Evolutionary conservation across 2,113 vertebrate genomes (phyloP), one percentile per base, ranked within the genome.

Genomic region (Zosterops pallidus): DNA sequence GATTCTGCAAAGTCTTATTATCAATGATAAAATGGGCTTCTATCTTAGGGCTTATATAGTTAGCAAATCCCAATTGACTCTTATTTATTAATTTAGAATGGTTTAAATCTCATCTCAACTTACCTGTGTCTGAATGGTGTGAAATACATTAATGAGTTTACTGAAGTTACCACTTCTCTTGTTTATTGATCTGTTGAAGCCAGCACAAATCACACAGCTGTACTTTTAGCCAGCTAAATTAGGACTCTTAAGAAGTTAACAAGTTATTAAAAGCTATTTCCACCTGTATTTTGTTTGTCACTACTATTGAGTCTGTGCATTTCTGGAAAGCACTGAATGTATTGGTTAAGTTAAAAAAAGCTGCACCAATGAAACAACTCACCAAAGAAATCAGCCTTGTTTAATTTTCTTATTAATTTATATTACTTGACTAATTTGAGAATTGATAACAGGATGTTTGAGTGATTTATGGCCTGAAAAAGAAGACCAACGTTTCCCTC

Each of bases 391-490:
- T 53, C 57, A 85, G 14, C 59, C 63, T 94, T 83, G 49, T 56
- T 88, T 95, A 96, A 95, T 92, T 89, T 91, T 92, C 62, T 68
- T 84, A 72, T 68, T 96, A 97, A 89, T 96, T 94, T 91, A 44
- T 82, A 72, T 86, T 92, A 89, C 44, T 89, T 91, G 91, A 86
- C 62, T 93, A 91, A 91, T 94, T 94, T 95, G 62, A 65, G 28
- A 91, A 82, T 87, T 91, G 95, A 79, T 95, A 92, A 69, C 44
- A 82, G 33, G 69, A 57, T 53, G 83, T 78, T 96, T 92, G 37
- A 85, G 14, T 97, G 96, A 96, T 96, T 96, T 94, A 95, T 95
- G 83, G 57, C 81, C 52, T 89, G 86, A 68, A 89, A 83, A 94
- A 86, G 56, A 86, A 21, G 65, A 92, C 64, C 44, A 89, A 26